Conservation (phyloP, 2,888 invertebrate genomes). For the Drosophila borealis region DNA sequence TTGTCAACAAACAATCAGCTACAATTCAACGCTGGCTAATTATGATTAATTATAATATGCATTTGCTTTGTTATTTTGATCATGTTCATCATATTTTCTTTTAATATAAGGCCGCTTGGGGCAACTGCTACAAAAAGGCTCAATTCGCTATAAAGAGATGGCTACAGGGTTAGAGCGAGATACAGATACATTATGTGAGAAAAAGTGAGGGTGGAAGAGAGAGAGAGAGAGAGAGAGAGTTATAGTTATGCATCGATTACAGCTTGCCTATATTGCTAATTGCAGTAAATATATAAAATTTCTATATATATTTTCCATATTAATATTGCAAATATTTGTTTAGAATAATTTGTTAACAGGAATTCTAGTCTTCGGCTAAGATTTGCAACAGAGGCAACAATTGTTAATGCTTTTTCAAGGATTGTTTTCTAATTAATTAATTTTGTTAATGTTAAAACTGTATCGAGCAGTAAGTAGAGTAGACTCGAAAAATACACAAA, state of each 20-base stretch:
- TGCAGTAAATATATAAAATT: conserved; percentile 14
- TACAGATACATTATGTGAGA: conserved; percentile 7
- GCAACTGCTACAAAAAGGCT: conserved; percentile 65
- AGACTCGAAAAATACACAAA: conserved; percentile 25
- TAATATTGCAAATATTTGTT: conserved; percentile 1
- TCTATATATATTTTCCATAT: conserved; percentile 5
- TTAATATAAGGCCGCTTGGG: conserved; percentile 69
- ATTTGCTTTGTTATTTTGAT: conserved; percentile 18
- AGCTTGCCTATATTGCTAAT: conserved; percentile 14
- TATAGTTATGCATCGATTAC: conserved; percentile 7
- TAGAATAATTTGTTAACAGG: conserved; percentile 27
- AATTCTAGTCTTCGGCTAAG: conserved; percentile 19
- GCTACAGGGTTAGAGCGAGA: conserved; percentile 21
- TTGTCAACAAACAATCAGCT: conserved; percentile 71
- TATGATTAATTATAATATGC: conserved; percentile 32
- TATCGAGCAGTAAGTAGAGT: not conserved
- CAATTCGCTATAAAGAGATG: conserved; percentile 38
- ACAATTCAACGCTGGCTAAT: conserved; percentile 70
- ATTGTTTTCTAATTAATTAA: conserved; percentile 11
- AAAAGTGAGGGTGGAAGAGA: conserved; percentile 8
- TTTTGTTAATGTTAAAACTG: conserved; percentile 22
- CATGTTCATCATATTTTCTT: conserved; percentile 18
- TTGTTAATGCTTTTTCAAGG: conserved; percentile 1
- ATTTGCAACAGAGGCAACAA: conserved; percentile 18
- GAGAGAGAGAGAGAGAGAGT: conserved; percentile 6